Evolutionary conservation across 2,888 invertebrate species (phyloP).

Genomic region (Leptodirus hochenwartii): DNA sequence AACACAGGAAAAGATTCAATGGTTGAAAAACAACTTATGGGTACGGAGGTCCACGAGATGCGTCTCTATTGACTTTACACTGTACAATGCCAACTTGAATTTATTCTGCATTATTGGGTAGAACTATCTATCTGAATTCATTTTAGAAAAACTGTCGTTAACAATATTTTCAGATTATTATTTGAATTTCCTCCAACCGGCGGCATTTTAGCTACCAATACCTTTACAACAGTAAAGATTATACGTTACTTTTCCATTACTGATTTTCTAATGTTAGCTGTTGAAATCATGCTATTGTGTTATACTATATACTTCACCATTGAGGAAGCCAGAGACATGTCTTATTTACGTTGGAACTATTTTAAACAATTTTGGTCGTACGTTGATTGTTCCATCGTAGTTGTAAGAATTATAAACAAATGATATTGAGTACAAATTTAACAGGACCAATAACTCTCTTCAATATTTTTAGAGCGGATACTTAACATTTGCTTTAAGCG

Average conservation of each 20-base stretch:
- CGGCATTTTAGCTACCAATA: slow-evolving; percentile 40
- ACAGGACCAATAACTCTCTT: slow-evolving; percentile 1
- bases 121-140: slow-evolving; percentile 29
- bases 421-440: no score
- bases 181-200: slow-evolving; percentile 56
- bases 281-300: slow-evolving; percentile 34
- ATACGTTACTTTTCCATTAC: slow-evolving; percentile 31
- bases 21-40: slow-evolving; percentile 41
- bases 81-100: slow-evolving; percentile 57
- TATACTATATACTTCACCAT: slow-evolving; percentile 39
- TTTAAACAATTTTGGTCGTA: slow-evolving; percentile 42
- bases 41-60: slow-evolving; percentile 46
- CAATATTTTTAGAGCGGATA: no score
- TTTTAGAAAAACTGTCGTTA: no score
- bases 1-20: slow-evolving; percentile 27
- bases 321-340: slow-evolving; percentile 33
- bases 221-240: slow-evolving; percentile 37
- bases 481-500: no score
- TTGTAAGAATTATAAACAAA: slow-evolving; percentile 26
- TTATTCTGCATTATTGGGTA: slow-evolving; percentile 45
- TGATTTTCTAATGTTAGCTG: slow-evolving; percentile 32
- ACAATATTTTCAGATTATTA: slow-evolving; percentile 30
- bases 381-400: slow-evolving; percentile 39
- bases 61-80: slow-evolving; percentile 49
- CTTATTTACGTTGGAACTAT: slow-evolving; percentile 33